These are phyloP conservation scores for Eupithecia centaureata DNA, from an alignment of 2,888 invertebrate genomes.

Conservation along the genomic window DNA sequence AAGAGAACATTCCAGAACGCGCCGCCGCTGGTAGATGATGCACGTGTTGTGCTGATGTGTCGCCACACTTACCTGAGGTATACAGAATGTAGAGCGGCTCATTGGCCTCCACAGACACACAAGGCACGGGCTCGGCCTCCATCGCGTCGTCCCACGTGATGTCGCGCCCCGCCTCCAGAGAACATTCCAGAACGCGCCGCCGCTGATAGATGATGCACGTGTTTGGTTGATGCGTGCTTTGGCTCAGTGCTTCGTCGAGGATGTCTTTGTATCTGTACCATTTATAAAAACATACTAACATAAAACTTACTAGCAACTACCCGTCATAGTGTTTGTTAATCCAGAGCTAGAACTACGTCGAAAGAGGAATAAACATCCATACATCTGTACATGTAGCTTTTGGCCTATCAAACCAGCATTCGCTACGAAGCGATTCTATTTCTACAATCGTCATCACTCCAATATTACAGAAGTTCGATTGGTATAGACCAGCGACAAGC, in stretches of 20 bases:
- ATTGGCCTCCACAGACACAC: conserved; percentile 94
- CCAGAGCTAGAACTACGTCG: too few relatives aligned
- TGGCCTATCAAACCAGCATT: too few relatives aligned
- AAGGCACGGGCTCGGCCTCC: conserved; percentile 87
- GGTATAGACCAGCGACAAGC: too few relatives aligned
- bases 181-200: conserved; percentile 85
- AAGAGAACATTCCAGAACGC: conserved; percentile 86
- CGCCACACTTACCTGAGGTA: conserved; percentile 87
- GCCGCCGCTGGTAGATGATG: conserved; percentile 91
- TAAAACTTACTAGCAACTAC: too few relatives aligned
- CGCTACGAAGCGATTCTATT: too few relatives aligned
- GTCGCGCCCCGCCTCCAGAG: conserved; percentile 87
- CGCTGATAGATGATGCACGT: conserved; percentile 93
- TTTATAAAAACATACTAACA: background rate
- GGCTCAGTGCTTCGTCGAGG: conserved; percentile 91
- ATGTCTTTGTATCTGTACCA: conserved; percentile 88
- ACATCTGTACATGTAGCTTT: too few relatives aligned
- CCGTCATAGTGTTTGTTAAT: too few relatives aligned
- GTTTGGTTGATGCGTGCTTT: conserved; percentile 88
- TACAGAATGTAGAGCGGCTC: conserved; percentile 96
- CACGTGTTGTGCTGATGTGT: conserved; percentile 90
- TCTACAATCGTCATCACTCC: too few relatives aligned
- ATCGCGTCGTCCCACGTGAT: conserved; percentile 91
- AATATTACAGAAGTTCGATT: too few relatives aligned
- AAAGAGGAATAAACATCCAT: too few relatives aligned